A percentile compares a stretch with the other conserved stretches of the same genome.
These are phyloP conservation scores for Amblyteles armatorius DNA, from an alignment of 2,888 invertebrate genomes.

Conservation along the genomic window DNA sequence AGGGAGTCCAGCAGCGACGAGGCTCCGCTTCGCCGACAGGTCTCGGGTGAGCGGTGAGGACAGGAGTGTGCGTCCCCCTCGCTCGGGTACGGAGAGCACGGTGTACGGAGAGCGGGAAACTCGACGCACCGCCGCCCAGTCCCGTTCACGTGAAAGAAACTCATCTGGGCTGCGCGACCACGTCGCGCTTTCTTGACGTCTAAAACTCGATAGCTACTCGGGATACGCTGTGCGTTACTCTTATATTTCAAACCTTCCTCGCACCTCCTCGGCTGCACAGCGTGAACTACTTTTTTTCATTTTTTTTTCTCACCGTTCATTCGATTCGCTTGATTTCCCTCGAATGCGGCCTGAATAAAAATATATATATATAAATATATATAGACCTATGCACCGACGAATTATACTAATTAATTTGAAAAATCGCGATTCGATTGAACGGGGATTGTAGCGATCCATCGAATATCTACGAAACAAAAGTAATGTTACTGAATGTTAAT, in stretches of 20 bases:
- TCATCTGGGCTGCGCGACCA: constrained; percentile 47
- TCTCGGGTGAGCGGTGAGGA: constrained; percentile 58
- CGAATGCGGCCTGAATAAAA: too few relatives aligned
- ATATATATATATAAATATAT: too few relatives aligned
- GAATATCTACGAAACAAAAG: too few relatives aligned
- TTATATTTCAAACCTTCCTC: constrained; percentile 48
- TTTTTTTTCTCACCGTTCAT: constrained; percentile 5
- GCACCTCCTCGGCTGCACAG: constrained; percentile 1
- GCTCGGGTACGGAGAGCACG: too few relatives aligned
- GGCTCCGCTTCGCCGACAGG: constrained; percentile 32
- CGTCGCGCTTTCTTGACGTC: constrained; percentile 71
- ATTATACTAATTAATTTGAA: too few relatives aligned
- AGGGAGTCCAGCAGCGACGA: not conserved
- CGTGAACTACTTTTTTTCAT: not conserved
- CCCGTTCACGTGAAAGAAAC: constrained; percentile 55
- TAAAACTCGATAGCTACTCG: constrained; percentile 47
- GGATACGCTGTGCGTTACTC: constrained; percentile 56
- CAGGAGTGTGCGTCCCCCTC: not conserved
- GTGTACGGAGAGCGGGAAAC: constrained; percentile 18
- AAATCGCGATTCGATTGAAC: too few relatives aligned
- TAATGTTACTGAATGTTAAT: too few relatives aligned
- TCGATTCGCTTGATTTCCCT: constrained; percentile 2
- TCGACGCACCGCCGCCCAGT: constrained; percentile 33
- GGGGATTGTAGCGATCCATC: too few relatives aligned
- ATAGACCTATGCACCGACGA: too few relatives aligned